These are phyloP conservation scores for Andricus quercusramuli DNA, from an alignment of 2,888 invertebrate genomes.

Conservation along the genomic window DNA sequence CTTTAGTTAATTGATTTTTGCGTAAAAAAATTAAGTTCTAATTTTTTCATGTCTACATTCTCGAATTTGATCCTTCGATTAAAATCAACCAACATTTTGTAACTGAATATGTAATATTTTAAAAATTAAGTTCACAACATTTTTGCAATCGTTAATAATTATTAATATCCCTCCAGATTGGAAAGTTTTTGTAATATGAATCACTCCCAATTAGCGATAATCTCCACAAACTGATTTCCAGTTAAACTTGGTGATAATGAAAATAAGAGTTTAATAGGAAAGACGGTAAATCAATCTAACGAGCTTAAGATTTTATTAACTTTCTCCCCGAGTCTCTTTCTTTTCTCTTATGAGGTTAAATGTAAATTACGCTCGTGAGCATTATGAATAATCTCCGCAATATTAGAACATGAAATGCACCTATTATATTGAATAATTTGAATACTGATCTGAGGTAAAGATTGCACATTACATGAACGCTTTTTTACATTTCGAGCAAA, in stretches of 20 bases:
- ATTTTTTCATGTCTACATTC: no score
- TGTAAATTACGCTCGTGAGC: constrained; percentile 20
- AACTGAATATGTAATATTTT: not conserved
- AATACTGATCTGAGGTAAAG: constrained; percentile 24
- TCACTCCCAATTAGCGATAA: not conserved
- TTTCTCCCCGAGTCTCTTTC: constrained; percentile 54
- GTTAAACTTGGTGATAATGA: not conserved
- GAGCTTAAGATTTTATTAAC: constrained; percentile 50
- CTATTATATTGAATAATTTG: constrained; percentile 32
- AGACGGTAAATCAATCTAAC: constrained; percentile 44
- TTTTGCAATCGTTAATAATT: not conserved
- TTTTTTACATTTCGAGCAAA: not conserved
- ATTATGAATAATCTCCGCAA: constrained; percentile 28
- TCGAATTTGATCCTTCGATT: no score
- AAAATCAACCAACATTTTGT: no score
- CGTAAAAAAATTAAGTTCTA: no score
- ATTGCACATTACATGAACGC: constrained; percentile 22
- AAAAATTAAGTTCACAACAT: not conserved
- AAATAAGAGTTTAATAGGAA: constrained; percentile 39
- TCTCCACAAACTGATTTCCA: not conserved
- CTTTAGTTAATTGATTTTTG: no score
- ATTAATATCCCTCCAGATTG: not conserved
- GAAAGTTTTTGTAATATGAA: constrained; percentile 6
- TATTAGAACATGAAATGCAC: constrained; percentile 23
- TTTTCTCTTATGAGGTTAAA: constrained; percentile 51